Evolutionary conservation across 1,140 invertebrate genomes (phyloP).

Genomic region (Physella acuta): DNA sequence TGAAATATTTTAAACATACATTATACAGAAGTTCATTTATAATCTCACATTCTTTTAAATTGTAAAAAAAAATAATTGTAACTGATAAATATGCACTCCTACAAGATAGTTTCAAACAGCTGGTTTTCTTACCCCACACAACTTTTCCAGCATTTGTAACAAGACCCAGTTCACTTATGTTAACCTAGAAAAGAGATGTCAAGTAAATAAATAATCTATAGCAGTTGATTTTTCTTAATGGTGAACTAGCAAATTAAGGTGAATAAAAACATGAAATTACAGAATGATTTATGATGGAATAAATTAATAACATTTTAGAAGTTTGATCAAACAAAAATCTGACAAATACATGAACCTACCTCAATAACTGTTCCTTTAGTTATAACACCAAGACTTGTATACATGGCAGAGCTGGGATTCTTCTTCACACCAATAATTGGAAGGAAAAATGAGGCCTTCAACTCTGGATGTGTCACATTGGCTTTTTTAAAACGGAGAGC

Average conservation of each 20-base stretch:
- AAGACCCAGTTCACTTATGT: slow-evolving; percentile 97
- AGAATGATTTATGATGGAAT: neutral
- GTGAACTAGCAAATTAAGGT: neutral
- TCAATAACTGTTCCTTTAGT: slow-evolving; percentile 75
- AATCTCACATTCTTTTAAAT: slow-evolving; percentile 3
- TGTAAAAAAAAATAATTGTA: slow-evolving; percentile 4
- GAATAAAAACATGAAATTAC: neutral
- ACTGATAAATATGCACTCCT: too few species aligned
- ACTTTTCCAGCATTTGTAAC: slow-evolving; percentile 99
- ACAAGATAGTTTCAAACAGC: too few species aligned
- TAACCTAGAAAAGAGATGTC: slow-evolving; percentile 67
- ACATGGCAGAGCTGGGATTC: slow-evolving; percentile 96
- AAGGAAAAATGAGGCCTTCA: slow-evolving; percentile 97
- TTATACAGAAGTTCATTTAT: neutral
- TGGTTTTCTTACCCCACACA: slow-evolving; percentile 80
- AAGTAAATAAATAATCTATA: too few species aligned
- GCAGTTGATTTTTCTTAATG: too few species aligned
- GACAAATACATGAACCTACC: slow-evolving; percentile 35
- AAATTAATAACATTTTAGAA: neutral
- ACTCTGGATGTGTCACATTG: slow-evolving; percentile 97
- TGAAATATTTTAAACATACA: slow-evolving; percentile 34
- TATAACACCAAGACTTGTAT: slow-evolving; percentile 95
- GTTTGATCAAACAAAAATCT: neutral
- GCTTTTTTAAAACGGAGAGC: slow-evolving; percentile 71
- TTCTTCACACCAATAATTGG: slow-evolving; percentile 99